A percentile compares a stretch with the other conserved stretches of the same genome.
Conservation (phyloP, 2,797 vertebrate species). For the Danio albolineatus region DNA sequence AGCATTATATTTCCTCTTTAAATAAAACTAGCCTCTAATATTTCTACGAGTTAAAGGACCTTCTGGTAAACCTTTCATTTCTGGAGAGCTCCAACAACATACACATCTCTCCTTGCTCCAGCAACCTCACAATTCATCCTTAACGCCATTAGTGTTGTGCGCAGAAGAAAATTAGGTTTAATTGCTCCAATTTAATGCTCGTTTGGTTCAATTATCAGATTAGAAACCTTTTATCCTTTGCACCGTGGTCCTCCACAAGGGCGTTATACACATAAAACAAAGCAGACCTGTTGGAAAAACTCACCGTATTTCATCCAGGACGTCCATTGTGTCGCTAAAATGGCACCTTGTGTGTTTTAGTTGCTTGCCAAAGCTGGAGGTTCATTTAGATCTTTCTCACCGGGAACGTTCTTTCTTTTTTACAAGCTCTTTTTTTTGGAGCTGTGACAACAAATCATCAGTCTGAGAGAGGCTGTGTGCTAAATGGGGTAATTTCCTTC, state of each 20-base stretch:
- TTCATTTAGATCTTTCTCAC: constrained; percentile 22
- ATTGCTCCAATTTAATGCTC: constrained; percentile 55
- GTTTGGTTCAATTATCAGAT: constrained; percentile 58
- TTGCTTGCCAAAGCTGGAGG: constrained; percentile 6
- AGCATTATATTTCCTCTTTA: neutral
- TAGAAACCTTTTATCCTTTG: constrained; percentile 37
- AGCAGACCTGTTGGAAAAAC: neutral
- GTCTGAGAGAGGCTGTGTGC: constrained; percentile 10
- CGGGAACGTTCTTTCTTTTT: constrained; percentile 26
- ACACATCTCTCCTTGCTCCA: neutral
- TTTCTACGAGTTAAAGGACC: neutral
- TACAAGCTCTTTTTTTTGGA: constrained; percentile 4
- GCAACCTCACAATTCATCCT: constrained; percentile 28
- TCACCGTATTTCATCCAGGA: constrained; percentile 25
- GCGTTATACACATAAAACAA: neutral
- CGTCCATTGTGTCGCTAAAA: constrained; percentile 13
- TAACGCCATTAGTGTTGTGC: constrained; percentile 49
- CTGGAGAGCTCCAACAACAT: neutral
- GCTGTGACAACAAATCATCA: constrained; percentile 33
- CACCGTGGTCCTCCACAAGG: neutral
- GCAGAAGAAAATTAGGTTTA: constrained; percentile 57
- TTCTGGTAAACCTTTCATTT: neutral
- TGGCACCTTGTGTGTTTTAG: neutral
- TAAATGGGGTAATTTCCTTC: constrained; percentile 45
- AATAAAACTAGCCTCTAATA: no score